phyloP scores from a whole-genome alignment of 2,888 invertebrate genomes.

The Andrena minutula region DNA sequence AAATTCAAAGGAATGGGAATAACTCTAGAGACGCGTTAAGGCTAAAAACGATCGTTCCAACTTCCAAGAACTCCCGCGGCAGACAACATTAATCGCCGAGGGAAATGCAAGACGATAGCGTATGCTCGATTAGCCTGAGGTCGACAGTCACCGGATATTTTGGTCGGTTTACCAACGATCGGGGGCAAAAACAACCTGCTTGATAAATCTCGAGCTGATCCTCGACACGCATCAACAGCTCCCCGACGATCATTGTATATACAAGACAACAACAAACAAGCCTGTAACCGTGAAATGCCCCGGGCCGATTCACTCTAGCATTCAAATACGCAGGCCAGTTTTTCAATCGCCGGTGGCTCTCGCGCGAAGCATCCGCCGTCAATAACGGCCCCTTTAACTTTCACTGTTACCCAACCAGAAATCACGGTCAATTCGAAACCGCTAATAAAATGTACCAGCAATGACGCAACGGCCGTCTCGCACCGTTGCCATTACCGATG shows the following conservation, averaged over 20 bases:
- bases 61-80: not conserved
- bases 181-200: not conserved
- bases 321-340: conserved; percentile 14
- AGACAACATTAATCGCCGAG: not conserved
- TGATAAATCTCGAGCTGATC: not conserved
- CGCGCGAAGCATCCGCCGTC: not conserved
- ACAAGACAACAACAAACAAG: not conserved
- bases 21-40: too few species aligned
- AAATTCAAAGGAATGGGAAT: too few species aligned
- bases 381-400: conserved; percentile 25
- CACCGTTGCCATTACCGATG: not conserved
- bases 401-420: conserved; percentile 29
- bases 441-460: conserved; percentile 8
- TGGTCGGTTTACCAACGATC: not conserved
- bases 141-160: not conserved
- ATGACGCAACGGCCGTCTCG: not conserved
- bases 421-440: not conserved
- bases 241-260: not conserved
- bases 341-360: not conserved
- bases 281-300: not conserved
- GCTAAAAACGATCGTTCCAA: not conserved
- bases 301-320: conserved; percentile 1
- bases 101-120: not conserved
- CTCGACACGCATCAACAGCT: not conserved
- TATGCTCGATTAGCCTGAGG: not conserved